These are phyloP conservation scores for Cervus canadensis DNA, from an alignment of 2,113 vertebrate species.

Conservation along the genomic window DNA sequence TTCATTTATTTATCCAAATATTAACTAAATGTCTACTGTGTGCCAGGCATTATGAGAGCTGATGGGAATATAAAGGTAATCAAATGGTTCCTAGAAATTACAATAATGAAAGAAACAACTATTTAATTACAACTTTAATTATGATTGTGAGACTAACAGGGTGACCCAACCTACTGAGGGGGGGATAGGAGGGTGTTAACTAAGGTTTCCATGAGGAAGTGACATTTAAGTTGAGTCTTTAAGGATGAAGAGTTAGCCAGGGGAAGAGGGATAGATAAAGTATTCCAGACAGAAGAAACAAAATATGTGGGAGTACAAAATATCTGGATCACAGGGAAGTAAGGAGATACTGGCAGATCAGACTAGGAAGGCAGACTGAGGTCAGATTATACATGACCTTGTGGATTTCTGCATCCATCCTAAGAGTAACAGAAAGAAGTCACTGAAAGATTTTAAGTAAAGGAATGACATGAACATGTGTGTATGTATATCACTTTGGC, in stretches of 20 bases:
- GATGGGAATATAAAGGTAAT: slow-evolving; percentile 1
- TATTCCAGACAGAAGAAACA: not conserved
- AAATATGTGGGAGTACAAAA: not conserved
- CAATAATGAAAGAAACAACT: slow-evolving; percentile 15
- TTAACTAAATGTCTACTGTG: slow-evolving; percentile 4
- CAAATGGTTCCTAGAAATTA: slow-evolving; percentile 18
- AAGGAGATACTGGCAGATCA: not conserved
- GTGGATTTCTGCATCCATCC: not conserved
- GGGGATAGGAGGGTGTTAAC: not conserved
- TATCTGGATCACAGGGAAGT: not conserved
- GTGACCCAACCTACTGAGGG: not conserved
- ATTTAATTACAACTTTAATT: slow-evolving; percentile 33
- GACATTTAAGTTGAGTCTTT: not conserved
- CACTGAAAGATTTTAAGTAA: slow-evolving; percentile 9
- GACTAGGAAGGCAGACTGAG: not conserved
- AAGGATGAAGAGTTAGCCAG: not conserved
- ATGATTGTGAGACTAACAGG: not conserved
- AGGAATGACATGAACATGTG: not conserved
- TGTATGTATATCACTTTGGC: not conserved
- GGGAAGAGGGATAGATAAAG: not conserved
- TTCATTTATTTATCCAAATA: slow-evolving; percentile 7
- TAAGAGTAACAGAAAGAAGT: not conserved
- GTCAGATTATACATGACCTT: not conserved
- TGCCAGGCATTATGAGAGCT: not conserved
- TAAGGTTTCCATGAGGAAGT: not conserved